Conservation (phyloP, 2,797 vertebrate species). For the Xiphorhynchus erythropygius region DNA sequence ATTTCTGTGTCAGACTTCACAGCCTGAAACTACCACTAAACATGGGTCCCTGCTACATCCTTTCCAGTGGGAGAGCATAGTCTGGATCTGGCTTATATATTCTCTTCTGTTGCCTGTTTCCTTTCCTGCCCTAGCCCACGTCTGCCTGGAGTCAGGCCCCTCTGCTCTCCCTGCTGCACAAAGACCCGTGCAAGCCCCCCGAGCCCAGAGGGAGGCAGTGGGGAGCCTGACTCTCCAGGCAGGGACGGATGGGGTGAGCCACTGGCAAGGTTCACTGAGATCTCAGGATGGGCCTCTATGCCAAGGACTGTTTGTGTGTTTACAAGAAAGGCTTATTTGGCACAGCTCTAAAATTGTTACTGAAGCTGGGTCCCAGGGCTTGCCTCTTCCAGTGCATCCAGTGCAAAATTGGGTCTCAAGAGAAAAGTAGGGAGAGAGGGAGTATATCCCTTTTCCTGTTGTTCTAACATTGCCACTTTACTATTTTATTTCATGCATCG, state of each 20-base stretch:
- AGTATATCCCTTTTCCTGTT: neutral
- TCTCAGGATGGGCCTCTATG: neutral
- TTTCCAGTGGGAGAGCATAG: neutral
- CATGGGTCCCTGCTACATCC: neutral
- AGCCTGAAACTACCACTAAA: neutral
- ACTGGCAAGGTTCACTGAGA: neutral
- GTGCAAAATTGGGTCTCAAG: slow-evolving; percentile 12
- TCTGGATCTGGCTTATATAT: neutral
- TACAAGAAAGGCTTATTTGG: slow-evolving; percentile 56
- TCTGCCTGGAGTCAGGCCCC: neutral
- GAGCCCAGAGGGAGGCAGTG: slow-evolving; percentile 24
- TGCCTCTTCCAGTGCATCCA: slow-evolving; percentile 17
- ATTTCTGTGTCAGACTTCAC: neutral
- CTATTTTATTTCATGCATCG: neutral
- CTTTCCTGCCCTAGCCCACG: neutral
- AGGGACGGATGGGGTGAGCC: rapidly evolving
- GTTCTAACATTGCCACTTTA: neutral
- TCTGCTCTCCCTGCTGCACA: neutral
- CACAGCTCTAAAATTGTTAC: neutral
- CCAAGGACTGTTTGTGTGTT: slow-evolving; percentile 71
- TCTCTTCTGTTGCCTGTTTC: neutral
- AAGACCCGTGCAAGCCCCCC: neutral
- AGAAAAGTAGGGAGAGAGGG: neutral
- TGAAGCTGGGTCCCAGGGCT: neutral
- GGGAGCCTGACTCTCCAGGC: neutral